A percentile compares a stretch with the other conserved stretches of the same genome.
These are phyloP conservation scores for Tetramorium bicarinatum DNA, from an alignment of 2,888 invertebrate species.

Conservation along the genomic window DNA sequence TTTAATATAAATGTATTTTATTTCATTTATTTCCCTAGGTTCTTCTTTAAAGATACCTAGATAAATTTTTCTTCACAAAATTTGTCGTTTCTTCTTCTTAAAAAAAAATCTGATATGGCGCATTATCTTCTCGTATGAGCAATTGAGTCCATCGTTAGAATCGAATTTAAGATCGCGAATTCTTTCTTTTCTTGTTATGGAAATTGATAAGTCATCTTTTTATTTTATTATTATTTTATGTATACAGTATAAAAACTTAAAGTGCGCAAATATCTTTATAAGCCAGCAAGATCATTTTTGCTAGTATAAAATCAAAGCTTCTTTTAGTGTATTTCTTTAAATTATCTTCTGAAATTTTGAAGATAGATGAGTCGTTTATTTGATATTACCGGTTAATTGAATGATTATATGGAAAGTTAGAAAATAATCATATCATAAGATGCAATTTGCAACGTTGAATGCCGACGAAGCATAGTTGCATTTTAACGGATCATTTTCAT, in stretches of 20 bases:
- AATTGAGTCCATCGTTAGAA: background rate
- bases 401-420: background rate
- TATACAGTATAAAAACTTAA: background rate
- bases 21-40: background rate
- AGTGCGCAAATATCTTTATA: constrained; percentile 39
- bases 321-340: constrained; percentile 59
- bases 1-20: background rate
- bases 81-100: too few relatives aligned
- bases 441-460: background rate
- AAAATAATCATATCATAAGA: background rate
- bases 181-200: constrained; percentile 18
- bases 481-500: constrained; percentile 36
- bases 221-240: constrained; percentile 54
- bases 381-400: background rate
- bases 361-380: background rate
- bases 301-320: constrained; percentile 8
- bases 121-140: background rate
- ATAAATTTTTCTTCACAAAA: background rate
- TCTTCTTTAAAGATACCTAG: too few relatives aligned
- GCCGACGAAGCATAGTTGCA: background rate
- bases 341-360: constrained; percentile 52
- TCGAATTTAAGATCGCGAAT: constrained; percentile 28
- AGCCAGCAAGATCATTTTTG: constrained; percentile 52
- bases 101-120: background rate
- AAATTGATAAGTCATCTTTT: constrained; percentile 67